Percentiles rank a stretch among this genome's conserved stretches.
These are phyloP conservation scores for Alauda arvensis DNA, from an alignment of 2,797 vertebrate species.

Conservation along the genomic window DNA sequence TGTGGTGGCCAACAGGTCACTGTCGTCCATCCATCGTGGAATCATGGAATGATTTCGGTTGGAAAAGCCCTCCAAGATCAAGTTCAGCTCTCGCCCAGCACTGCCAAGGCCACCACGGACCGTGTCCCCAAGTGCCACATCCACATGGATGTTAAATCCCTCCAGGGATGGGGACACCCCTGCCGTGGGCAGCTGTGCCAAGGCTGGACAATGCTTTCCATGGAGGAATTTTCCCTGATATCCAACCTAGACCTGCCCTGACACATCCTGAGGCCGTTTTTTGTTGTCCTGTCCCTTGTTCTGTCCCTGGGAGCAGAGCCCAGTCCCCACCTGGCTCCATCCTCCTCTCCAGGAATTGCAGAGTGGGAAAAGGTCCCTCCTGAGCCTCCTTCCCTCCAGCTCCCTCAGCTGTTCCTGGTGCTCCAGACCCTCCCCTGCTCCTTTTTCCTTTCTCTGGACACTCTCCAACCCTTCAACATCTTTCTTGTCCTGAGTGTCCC, in stretches of 20 bases:
- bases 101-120: neutral
- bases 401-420: neutral
- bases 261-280: neutral
- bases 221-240: neutral
- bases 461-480: accelerated
- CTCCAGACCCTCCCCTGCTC: neutral
- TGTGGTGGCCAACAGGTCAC: neutral
- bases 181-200: neutral
- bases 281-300: neutral
- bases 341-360: neutral
- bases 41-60: neutral
- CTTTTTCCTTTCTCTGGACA: neutral
- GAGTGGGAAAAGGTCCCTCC: neutral
- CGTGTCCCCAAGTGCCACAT: neutral
- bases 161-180: neutral
- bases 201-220: neutral
- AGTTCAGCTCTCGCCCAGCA: neutral
- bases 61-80: neutral
- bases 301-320: neutral
- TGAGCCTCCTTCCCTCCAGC: neutral
- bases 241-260: neutral
- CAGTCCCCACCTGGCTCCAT: accelerated
- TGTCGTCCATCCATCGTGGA: neutral
- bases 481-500: neutral
- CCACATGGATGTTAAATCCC: neutral